A percentile compares a stretch with the other conserved stretches of the same genome.
phyloP scores from a whole-genome alignment of 2,888 invertebrate species.

The Chymomyza amoena region DNA sequence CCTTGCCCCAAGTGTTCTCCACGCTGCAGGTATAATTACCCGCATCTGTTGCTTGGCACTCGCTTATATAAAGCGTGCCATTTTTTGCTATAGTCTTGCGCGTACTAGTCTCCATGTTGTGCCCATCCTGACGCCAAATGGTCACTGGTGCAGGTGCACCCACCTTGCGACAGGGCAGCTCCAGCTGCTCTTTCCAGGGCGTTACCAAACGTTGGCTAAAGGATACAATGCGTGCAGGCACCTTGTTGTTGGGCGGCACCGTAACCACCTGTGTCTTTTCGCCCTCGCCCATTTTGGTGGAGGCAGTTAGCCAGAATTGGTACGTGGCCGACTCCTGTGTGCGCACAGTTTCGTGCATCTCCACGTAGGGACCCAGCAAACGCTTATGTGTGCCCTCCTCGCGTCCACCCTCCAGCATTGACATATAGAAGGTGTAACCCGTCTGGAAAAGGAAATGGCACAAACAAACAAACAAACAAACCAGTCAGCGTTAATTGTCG shows the following conservation, averaged over 20 bases:
- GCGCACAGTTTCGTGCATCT: constrained; percentile 85
- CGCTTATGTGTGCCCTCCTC: constrained; percentile 89
- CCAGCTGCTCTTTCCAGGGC: constrained; percentile 93
- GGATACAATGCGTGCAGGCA: constrained; percentile 92
- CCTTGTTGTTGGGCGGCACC: constrained; percentile 87
- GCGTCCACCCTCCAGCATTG: constrained; percentile 87
- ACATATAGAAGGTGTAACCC: constrained; percentile 91
- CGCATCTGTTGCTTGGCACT: constrained; percentile 88
- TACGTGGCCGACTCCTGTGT: constrained; percentile 86
- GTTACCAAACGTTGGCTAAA: constrained; percentile 89
- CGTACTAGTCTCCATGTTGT: constrained; percentile 85
- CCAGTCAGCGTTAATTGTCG: constrained; percentile 19
- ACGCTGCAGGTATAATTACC: constrained; percentile 94
- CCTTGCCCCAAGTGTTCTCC: constrained; percentile 90
- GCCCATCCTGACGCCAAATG: constrained; percentile 89
- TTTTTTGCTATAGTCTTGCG: constrained; percentile 84
- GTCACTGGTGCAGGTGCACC: constrained; percentile 89
- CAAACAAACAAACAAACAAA: no score
- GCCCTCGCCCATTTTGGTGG: constrained; percentile 91
- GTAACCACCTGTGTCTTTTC: constrained; percentile 88
- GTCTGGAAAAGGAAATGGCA: constrained; percentile 56
- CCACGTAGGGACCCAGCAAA: constrained; percentile 84
- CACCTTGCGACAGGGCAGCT: constrained; percentile 90
- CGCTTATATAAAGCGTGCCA: constrained; percentile 88
- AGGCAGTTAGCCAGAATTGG: constrained; percentile 87